Evolutionary conservation across 2,888 invertebrate species (phyloP), one percentile per base, ranked within the genome.

Genomic region (Diaphora mendica): DNA sequence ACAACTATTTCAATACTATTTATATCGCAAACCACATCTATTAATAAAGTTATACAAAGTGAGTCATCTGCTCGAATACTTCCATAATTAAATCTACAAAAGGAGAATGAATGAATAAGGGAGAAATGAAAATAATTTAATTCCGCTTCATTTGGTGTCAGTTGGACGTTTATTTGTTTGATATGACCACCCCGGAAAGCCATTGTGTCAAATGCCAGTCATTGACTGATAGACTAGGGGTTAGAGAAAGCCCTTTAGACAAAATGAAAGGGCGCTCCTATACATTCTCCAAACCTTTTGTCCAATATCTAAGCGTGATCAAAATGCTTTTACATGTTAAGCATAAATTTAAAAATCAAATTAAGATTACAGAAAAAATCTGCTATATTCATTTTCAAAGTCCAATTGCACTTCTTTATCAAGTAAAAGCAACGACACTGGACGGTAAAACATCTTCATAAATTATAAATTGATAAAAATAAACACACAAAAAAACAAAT

Each of bases 171-270:
- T 90, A 93, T 91, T 85, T 90, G 92, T 92, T 85, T 90, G 89
- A 87, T 87, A 85, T 88, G 90, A 88, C 91, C 92, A 91, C 93
- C 94, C 93, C 89, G 87, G 85, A 87, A 82, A 80, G 81, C 90
- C 88, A 91, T 94, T 93, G 92, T 93, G 82, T 88, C 94, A 89
- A 89, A 92, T 87, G 93, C 90, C 92, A 92, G 88, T 92, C 93
- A 91, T 83, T 88, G 79, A 77, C 85, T 85, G 89, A 91, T 91
- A 87, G 88, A 88, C 87, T 86, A 84, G 91, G 94, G 92, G 91
- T 62, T 26, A 90, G 89, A 67, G 44, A 30, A 20, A 33, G 39
- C 62, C 62, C 30, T 67, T 48, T 70, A 23, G 35, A 42, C 30
- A 42, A 23, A 70, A 70, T 35, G 59, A 69, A n/a, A 69, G 68